These are phyloP conservation scores for Ephestia elutella DNA, from an alignment of 1,140 invertebrate species.

Conservation along the genomic window DNA sequence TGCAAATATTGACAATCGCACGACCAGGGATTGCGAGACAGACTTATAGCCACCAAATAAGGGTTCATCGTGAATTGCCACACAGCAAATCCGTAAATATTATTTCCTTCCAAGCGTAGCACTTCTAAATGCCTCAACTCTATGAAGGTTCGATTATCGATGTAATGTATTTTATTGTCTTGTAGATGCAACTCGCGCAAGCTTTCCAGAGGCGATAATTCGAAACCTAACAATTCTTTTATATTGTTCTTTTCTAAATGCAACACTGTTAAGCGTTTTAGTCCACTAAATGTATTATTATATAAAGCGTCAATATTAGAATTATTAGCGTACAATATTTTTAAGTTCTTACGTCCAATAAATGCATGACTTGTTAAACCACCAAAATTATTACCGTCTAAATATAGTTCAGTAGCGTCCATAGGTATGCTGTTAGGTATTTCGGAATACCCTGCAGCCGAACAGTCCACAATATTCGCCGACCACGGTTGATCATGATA, in stretches of 20 bases:
- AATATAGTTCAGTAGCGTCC: slow-evolving; percentile 94
- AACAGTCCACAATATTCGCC: slow-evolving; percentile 94
- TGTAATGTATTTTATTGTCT: slow-evolving; percentile 87
- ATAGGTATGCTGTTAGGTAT: slow-evolving; percentile 92
- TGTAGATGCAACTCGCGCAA: slow-evolving; percentile 91
- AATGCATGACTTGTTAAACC: slow-evolving; percentile 92
- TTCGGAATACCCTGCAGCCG: slow-evolving; percentile 83
- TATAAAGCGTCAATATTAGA: slow-evolving; percentile 88
- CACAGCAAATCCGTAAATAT: slow-evolving; percentile 84
- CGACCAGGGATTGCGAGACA: slow-evolving; percentile 91
- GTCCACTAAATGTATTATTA: slow-evolving; percentile 92
- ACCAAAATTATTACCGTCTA: slow-evolving; percentile 92
- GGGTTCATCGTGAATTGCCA: slow-evolving; percentile 85
- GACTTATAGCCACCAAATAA: slow-evolving; percentile 84
- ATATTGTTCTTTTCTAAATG: slow-evolving; percentile 91
- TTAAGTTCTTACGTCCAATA: slow-evolving; percentile 90
- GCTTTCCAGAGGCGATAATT: slow-evolving; percentile 87
- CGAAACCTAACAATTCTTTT: slow-evolving; percentile 85
- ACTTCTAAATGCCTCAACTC: slow-evolving; percentile 87
- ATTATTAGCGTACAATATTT: slow-evolving; percentile 90
- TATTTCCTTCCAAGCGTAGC: slow-evolving; percentile 88
- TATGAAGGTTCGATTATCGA: slow-evolving; percentile 89
- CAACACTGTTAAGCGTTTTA: slow-evolving; percentile 83
- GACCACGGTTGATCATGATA: slow-evolving; percentile 96
- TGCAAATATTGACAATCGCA: slow-evolving; percentile 90